A percentile compares a stretch with the other conserved stretches of the same genome.
These are phyloP conservation scores for Leuctra nigra DNA, from an alignment of 2,888 invertebrate genomes.

Conservation along the genomic window DNA sequence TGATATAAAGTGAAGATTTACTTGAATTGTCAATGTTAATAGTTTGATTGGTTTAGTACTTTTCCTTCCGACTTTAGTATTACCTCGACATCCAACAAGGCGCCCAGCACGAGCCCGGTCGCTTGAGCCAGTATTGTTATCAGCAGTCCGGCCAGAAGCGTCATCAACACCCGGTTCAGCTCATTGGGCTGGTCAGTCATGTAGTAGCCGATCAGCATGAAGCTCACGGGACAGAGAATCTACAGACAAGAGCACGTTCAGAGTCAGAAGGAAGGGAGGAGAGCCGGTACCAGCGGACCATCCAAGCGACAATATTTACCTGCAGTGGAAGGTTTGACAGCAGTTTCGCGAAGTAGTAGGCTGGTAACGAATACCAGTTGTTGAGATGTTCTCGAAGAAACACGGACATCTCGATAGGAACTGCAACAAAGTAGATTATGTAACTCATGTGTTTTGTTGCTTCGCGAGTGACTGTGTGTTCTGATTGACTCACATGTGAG, in stretches of 20 bases:
- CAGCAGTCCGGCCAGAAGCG: constrained; percentile 59
- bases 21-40: no score
- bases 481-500: constrained; percentile 50
- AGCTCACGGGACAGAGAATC: constrained; percentile 66
- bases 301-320: constrained; percentile 39
- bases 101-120: constrained; percentile 66
- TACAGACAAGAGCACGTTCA: constrained; percentile 37
- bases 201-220: constrained; percentile 66
- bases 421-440: constrained; percentile 49
- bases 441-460: no score
- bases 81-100: constrained; percentile 60
- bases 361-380: constrained; percentile 67
- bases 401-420: constrained; percentile 65
- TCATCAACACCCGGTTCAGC: constrained; percentile 50
- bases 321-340: constrained; percentile 68
- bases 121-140: constrained; percentile 70
- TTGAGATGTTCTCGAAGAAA: constrained; percentile 67
- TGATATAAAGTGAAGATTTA: no score
- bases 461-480: no score
- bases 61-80: no score
- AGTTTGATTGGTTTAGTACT: no score
- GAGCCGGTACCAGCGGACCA: not conserved
- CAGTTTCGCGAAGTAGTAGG: constrained; percentile 68
- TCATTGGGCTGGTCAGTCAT: constrained; percentile 71
- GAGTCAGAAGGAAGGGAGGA: not conserved